Evolutionary conservation across 2,797 vertebrate species (phyloP), one percentile per base, ranked within the genome.

Genomic region (Cichlasoma orientale): DNA sequence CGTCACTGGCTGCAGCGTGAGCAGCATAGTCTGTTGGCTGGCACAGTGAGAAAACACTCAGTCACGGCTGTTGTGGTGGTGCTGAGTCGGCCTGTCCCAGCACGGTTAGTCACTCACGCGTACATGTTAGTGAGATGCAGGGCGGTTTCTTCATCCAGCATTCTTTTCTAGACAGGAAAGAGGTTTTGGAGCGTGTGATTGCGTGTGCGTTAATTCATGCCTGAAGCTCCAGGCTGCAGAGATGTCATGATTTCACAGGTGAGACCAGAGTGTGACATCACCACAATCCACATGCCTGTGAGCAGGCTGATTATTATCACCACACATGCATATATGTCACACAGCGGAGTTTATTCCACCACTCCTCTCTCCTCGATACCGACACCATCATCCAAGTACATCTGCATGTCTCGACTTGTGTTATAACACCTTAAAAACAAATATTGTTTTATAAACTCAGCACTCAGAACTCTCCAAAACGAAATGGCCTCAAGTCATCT

Each of bases 41-140:
- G 79, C 86, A 78, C 84, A 76, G 85, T 85, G 86, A 91, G 86
- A 86, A 92, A 91, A 90, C 86, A 89, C 90, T 87, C 86, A 82
- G 88, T 90, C 89, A 88, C 78, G 86, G 81, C 88, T 85, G 88
- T 76, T 82, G 85, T 69, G 86, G 86, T 74, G 86, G 82, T 79
- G 86, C 90, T 86, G 86, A 88, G 84, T 87, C 71, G 88, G 88
- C 93, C 82, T 87, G 88, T 84, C 87, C 72, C 74, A 75, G 89
- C 91, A 90, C 18, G 86, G 88, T 80, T 54, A 69, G 75, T 79
- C 58, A 14, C 80, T 73, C 86, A 72, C 59, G 68, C 75, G 57
- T 71, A 72, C 72, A 25, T 66, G 18, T 77, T 72, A 75, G 75
- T n/a, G 61, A 82, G 58, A 76, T 33, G 41, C 84, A 83, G 87